Conservation (phyloP, 2,797 vertebrate genomes). For the Rhadinocentrus ornatus region DNA sequence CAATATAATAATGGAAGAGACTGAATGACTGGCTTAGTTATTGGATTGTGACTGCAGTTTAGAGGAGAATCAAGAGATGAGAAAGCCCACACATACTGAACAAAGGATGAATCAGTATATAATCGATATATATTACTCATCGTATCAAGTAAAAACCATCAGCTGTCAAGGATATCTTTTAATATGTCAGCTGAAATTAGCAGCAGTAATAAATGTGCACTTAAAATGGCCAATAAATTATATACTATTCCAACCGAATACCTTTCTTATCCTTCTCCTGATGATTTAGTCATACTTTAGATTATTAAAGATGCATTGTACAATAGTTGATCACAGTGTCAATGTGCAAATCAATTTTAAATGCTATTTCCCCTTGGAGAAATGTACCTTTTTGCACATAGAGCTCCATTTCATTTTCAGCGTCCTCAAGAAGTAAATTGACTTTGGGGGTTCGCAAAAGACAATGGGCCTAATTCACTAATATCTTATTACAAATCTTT, state of each 20-base stretch:
- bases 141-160: conserved; percentile 17
- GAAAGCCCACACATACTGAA: conserved; percentile 24
- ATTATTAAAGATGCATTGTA: background rate
- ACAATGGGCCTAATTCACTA: background rate
- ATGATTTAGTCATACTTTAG: background rate
- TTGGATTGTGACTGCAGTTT: conserved; percentile 49
- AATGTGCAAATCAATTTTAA: background rate
- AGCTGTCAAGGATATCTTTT: conserved; percentile 13
- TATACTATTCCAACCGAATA: background rate
- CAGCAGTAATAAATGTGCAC: background rate
- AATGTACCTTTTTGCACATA: conserved; percentile 31
- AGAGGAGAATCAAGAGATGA: conserved; percentile 40
- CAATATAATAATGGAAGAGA: conserved; percentile 39
- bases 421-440: background rate
- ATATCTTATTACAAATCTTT: no score
- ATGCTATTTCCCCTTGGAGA: background rate
- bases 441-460: background rate
- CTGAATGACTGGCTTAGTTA: conserved; percentile 43
- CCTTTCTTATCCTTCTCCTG: background rate
- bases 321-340: conserved; percentile 12
- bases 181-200: background rate
- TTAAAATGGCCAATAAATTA: conserved; percentile 2
- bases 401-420: background rate
- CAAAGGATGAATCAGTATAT: conserved; percentile 30
- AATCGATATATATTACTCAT: conserved; percentile 45